Conservation (phyloP, 1,140 invertebrate genomes). For the Tetramorium parvispinum region DNA sequence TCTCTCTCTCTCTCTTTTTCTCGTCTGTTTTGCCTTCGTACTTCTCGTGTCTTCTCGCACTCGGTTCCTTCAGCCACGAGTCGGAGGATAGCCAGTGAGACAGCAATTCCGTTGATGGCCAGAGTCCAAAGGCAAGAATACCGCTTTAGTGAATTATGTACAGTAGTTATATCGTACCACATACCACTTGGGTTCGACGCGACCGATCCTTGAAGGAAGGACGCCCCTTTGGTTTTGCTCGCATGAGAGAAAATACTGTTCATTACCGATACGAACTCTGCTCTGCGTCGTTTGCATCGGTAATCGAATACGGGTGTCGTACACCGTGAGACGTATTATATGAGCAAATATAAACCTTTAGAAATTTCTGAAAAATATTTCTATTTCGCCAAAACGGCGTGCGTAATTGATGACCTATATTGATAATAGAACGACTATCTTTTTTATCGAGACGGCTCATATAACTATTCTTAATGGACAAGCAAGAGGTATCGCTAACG, state of each 20-base stretch:
- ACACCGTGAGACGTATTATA: background rate
- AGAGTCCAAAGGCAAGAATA: conserved; percentile 59
- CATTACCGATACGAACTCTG: conserved; percentile 13
- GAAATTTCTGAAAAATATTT: conserved; percentile 18
- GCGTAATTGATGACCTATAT: conserved; percentile 21
- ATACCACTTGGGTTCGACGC: conserved; percentile 21
- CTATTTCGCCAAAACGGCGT: background rate
- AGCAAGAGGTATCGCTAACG: background rate
- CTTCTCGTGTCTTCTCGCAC: background rate
- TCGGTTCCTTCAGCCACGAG: conserved; percentile 1
- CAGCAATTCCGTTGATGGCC: conserved; percentile 65
- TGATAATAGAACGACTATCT: background rate
- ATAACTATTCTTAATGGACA: conserved; percentile 21
- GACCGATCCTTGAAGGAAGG: conserved; percentile 31
- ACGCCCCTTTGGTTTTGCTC: conserved; percentile 34
- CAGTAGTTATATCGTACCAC: conserved; percentile 66
- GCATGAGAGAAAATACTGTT: conserved; percentile 36
- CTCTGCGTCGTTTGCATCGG: conserved; percentile 21
- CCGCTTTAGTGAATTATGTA: conserved; percentile 72
- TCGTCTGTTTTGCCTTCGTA: background rate
- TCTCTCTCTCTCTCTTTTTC: background rate
- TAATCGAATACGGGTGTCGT: conserved; percentile 29
- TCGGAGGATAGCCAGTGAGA: conserved; percentile 44
- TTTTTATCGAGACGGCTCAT: background rate
- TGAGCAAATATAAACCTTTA: background rate